Evolutionary conservation across 1,140 invertebrate species (phyloP).

Genomic region (Paraescarpia echinospica): DNA sequence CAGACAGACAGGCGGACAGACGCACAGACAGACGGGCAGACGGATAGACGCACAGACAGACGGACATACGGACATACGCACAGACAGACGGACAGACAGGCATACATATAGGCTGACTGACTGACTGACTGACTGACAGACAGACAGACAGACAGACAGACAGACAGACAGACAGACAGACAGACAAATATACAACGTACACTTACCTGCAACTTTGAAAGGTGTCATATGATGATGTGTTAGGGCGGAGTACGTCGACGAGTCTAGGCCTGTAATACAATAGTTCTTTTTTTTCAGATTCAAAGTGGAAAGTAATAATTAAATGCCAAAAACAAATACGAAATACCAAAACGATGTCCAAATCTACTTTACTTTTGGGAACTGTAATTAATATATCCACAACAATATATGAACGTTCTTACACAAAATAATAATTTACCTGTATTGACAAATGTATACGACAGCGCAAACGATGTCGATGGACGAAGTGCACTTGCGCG

Average conservation of each 20-base stretch:
- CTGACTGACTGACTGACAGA: no score
- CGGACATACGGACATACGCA: no score
- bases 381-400: background rate
- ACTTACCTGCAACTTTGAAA: background rate
- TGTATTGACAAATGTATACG: background rate
- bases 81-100: no score
- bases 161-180: background rate
- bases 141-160: no score
- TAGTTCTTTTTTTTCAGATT: background rate
- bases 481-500: background rate
- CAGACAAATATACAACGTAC: background rate
- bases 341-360: no score
- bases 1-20: no score
- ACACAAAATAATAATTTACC: background rate
- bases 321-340: background rate
- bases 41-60: no score
- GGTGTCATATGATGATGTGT: background rate
- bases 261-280: background rate
- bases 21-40: no score
- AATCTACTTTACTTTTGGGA: background rate
- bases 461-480: background rate
- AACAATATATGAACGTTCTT: background rate
- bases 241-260: background rate
- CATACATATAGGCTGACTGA: no score
- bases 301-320: background rate